Conservation (phyloP, 2,888 invertebrate species). For the Platycheirus rosarum region DNA sequence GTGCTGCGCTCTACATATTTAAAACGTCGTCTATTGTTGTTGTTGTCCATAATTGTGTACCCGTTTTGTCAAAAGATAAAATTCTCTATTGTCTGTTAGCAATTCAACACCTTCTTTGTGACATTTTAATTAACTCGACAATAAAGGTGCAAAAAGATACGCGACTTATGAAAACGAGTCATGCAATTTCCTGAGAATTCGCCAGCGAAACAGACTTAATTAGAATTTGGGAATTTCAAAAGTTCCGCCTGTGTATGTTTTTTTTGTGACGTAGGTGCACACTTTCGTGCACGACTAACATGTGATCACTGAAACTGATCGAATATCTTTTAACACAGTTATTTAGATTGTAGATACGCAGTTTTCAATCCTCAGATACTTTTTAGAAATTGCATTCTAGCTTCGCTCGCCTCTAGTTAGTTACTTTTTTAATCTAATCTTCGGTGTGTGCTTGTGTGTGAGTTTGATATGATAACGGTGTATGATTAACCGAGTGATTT, state of each 20-base stretch:
- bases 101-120: slow-evolving; percentile 23
- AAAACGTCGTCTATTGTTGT: slow-evolving; percentile 10
- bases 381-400: slow-evolving; percentile 25
- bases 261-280: slow-evolving; percentile 57
- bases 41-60: slow-evolving; percentile 17
- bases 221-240: slow-evolving; percentile 14
- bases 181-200: slow-evolving; percentile 56
- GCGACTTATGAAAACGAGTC: slow-evolving; percentile 41
- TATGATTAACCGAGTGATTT: slow-evolving; percentile 64
- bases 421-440: slow-evolving; percentile 58
- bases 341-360: slow-evolving; percentile 23
- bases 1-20: slow-evolving; percentile 28
- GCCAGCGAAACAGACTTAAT: slow-evolving; percentile 4
- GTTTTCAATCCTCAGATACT: slow-evolving; percentile 31
- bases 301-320: slow-evolving; percentile 45
- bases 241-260: slow-evolving; percentile 29
- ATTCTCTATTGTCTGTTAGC: slow-evolving; percentile 38
- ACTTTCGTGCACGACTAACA: slow-evolving; percentile 30
- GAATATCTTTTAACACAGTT: slow-evolving; percentile 24
- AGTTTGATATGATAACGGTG: slow-evolving; percentile 35
- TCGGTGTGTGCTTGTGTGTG: slow-evolving; percentile 24
- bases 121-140: slow-evolving; percentile 29
- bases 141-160: slow-evolving; percentile 20
- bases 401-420: slow-evolving; percentile 2
- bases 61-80: slow-evolving; percentile 36